Percentiles rank a stretch among this genome's conserved stretches.
These are phyloP conservation scores for Tridacna crocea DNA, from an alignment of 2,888 invertebrate species.

Conservation along the genomic window DNA sequence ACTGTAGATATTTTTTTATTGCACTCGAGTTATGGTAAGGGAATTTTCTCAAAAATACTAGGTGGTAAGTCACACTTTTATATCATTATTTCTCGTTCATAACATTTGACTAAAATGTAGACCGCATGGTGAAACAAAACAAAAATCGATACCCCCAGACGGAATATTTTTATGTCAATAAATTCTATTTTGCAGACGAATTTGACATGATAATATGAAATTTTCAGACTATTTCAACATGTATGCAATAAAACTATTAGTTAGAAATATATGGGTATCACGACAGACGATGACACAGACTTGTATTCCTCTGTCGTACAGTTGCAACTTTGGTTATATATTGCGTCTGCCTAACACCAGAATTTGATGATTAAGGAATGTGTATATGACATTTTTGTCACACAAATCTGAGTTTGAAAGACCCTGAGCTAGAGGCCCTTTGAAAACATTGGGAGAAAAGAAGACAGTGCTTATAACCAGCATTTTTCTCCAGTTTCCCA, in stretches of 20 bases:
- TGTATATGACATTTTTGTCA: too few relatives aligned
- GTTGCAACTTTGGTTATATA: neutral
- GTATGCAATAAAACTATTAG: conserved; percentile 8
- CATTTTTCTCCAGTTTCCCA: neutral
- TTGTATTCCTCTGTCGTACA: too few relatives aligned
- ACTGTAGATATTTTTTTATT: too few relatives aligned
- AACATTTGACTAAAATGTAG: neutral
- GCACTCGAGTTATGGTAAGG: too few relatives aligned
- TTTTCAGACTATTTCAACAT: neutral
- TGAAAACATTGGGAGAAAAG: neutral
- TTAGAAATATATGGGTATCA: neutral
- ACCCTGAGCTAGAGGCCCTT: neutral
- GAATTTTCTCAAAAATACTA: too few relatives aligned
- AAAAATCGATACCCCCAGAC: too few relatives aligned
- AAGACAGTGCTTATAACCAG: neutral
- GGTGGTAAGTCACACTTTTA: too few relatives aligned
- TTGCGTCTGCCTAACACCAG: neutral
- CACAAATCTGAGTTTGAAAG: neutral
- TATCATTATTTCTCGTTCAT: too few relatives aligned
- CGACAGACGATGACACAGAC: neutral
- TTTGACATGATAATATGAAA: neutral
- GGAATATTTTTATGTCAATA: conserved; percentile 10
- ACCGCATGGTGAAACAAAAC: neutral
- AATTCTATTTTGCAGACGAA: conserved; percentile 16
- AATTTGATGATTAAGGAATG: neutral